Evolutionary conservation across 1,140 invertebrate species (phyloP), one percentile per base, ranked within the genome.

Genomic region (Drosophila burlai): DNA sequence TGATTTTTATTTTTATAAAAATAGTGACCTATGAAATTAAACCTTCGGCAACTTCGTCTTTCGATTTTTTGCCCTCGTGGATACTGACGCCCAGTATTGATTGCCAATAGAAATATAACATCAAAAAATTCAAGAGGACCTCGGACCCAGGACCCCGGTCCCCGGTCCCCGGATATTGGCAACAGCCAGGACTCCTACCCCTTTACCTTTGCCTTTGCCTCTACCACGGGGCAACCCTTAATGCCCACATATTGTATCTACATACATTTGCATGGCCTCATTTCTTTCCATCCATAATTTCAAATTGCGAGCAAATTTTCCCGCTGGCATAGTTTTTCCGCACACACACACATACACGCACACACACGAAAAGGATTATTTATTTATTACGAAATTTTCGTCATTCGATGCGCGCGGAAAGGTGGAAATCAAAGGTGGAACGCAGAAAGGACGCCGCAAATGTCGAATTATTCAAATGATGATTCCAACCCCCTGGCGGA

Each of bases 351-450:
- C 47, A 40, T 36, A 42, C 42, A 40, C 47, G 34, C 68, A 74
- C 45, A 66, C 50, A 49, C 29, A 64, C 50, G 55, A 81, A 74
- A 87, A 84, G 84, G 84, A 89, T 89, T 89, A 89, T 89, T 89
- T 89, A 89, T 89, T 89, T 89, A 89, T 89, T 89, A 89, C 84
- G 61, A 89, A 84, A 90, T 90, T 89, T 89, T 89, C 84, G 85
- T 89, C 84, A 89, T 89, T 89, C 84, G 84, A 89, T 89, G 84
- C 81, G 84, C 80, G 83, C 76, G 83, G 84, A 87, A 87, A 87
- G 83, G 80, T 87, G 77, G 76, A 83, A 72, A 82, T 50, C 66
- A 79, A 81, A 72, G 58, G 55, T 71, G 81, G 62, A 84, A 57
- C 59, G 61, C 71, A 77, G 36, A 54, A 67, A 31, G 72, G 61